These are phyloP conservation scores for Epsilonema sp. DNA, from an alignment of 2,888 invertebrate genomes.

Conservation along the genomic window DNA sequence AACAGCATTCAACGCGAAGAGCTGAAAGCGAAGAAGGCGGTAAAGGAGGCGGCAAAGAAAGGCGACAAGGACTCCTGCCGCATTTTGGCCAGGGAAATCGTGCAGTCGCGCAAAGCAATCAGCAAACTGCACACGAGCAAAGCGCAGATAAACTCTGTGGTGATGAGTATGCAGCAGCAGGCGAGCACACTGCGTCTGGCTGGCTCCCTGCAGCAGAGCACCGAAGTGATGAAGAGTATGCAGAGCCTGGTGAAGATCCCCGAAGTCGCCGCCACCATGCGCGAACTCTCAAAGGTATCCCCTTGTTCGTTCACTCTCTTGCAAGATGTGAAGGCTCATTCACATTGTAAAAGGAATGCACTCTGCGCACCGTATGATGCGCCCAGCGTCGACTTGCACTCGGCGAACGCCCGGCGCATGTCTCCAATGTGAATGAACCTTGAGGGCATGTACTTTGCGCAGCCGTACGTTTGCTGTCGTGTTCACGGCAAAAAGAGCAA, in stretches of 20 bases:
- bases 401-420: no score
- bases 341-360: no score
- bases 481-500: no score
- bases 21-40: slow-evolving; percentile 72
- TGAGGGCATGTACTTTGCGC: no score
- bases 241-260: slow-evolving; percentile 65
- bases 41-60: slow-evolving; percentile 87
- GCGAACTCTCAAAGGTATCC: slow-evolving; percentile 84
- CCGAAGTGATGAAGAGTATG: slow-evolving; percentile 95
- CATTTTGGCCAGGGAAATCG: slow-evolving; percentile 46
- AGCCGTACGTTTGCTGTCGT: no score
- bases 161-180: slow-evolving; percentile 94
- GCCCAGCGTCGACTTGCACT: no score
- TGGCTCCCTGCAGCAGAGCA: slow-evolving; percentile 74
- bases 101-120: slow-evolving; percentile 47
- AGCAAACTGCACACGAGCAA: slow-evolving; percentile 82
- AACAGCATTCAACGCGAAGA: slow-evolving; percentile 77
- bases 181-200: slow-evolving; percentile 80
- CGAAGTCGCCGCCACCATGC: slow-evolving; percentile 80
- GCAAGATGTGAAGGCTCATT: no score
- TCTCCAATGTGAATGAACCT: no score
- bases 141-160: slow-evolving; percentile 86
- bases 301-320: no score
- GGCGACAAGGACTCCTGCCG: slow-evolving; percentile 79
- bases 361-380: no score